phyloP scores from a whole-genome alignment of 2,113 vertebrate species.

The Labeo rohita region DNA sequence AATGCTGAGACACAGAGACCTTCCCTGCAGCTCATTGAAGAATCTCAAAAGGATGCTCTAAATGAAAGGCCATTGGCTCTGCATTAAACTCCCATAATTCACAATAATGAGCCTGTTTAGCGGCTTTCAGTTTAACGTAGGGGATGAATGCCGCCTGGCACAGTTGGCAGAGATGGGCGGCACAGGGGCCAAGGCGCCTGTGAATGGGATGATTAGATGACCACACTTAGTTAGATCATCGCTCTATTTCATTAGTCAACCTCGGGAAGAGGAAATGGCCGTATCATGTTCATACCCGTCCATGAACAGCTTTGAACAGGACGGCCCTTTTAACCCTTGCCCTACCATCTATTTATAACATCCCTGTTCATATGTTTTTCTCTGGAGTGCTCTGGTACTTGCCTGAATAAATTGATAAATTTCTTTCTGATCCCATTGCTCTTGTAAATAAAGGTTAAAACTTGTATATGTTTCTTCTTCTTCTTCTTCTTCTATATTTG shows the following conservation, averaged over 20 bases:
- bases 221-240: slow-evolving; percentile 61
- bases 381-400: background rate
- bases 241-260: slow-evolving; percentile 57
- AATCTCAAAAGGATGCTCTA: slow-evolving; percentile 38
- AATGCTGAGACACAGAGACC: slow-evolving; percentile 30
- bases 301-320: background rate
- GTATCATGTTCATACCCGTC: background rate
- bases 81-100: slow-evolving; percentile 60
- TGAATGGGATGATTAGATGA: slow-evolving; percentile 68
- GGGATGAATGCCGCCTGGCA: slow-evolving; percentile 64
- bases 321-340: background rate
- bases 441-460: background rate
- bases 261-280: slow-evolving; percentile 43
- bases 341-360: slow-evolving; percentile 30
- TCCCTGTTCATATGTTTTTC: slow-evolving; percentile 43
- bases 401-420: background rate
- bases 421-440: background rate
- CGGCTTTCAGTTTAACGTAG: slow-evolving; percentile 54
- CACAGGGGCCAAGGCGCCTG: slow-evolving; percentile 62
- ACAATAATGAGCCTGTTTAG: slow-evolving; percentile 60
- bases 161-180: slow-evolving; percentile 57
- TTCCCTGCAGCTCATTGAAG: slow-evolving; percentile 37
- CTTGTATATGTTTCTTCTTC: too few species aligned
- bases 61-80: slow-evolving; percentile 56
- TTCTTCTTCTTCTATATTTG: too few species aligned